These are phyloP conservation scores for Eriocheir sinensis DNA, from an alignment of 1,140 invertebrate genomes.

Conservation along the genomic window DNA sequence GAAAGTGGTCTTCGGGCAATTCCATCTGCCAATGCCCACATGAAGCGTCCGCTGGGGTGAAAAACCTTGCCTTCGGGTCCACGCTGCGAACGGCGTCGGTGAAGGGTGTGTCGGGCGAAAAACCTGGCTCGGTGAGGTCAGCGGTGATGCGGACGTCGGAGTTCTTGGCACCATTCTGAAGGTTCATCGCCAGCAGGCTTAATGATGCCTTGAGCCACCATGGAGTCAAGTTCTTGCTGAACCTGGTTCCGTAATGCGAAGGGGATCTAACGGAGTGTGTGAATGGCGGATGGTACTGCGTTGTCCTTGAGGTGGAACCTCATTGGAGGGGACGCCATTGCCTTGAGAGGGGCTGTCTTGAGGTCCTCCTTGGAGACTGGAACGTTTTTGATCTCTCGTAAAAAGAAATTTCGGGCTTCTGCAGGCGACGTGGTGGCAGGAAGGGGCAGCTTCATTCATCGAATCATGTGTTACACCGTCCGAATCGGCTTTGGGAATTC, in stretches of 20 bases:
- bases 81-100: not conserved
- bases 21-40: slow-evolving; percentile 31
- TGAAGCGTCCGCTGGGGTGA: not conserved
- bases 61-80: not conserved
- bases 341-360: too few relatives aligned
- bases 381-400: not conserved
- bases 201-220: slow-evolving; percentile 38
- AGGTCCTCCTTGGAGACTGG: too few relatives aligned
- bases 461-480: not conserved
- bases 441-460: slow-evolving; percentile 23
- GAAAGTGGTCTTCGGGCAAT: too few relatives aligned
- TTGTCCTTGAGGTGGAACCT: not conserved
- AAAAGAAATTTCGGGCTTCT: not conserved
- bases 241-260: slow-evolving; percentile 36
- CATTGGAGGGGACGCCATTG: too few relatives aligned
- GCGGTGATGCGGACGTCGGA: not conserved
- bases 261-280: not conserved
- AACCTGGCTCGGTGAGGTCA: slow-evolving; percentile 54
- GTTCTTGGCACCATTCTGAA: slow-evolving; percentile 32
- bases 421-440: slow-evolving; percentile 43
- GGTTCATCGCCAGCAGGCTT: slow-evolving; percentile 53
- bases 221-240: slow-evolving; percentile 34
- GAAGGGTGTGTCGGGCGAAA: slow-evolving; percentile 16
- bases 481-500: slow-evolving; percentile 30
- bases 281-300: slow-evolving; percentile 15